These are phyloP conservation scores for Sebastes minor DNA, from an alignment of 2,797 vertebrate species.

Conservation along the genomic window DNA sequence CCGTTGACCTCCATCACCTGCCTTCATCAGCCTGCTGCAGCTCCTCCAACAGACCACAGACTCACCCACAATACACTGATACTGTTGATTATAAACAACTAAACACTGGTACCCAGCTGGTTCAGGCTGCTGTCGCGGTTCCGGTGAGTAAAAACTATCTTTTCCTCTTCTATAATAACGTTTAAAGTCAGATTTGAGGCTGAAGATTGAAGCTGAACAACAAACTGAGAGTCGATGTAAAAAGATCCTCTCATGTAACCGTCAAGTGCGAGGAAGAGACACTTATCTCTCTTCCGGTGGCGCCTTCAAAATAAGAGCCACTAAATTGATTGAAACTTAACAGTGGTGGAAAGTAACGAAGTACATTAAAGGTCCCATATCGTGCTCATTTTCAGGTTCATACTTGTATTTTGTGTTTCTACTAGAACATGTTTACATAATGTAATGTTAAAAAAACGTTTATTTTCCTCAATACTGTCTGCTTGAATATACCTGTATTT, in stretches of 20 bases:
- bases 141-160: background rate
- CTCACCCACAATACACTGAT: no score
- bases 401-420: no score
- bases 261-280: background rate
- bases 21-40: constrained; percentile 55
- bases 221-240: constrained; percentile 4
- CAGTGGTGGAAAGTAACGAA: background rate
- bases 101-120: background rate
- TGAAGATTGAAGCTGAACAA: background rate
- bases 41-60: background rate
- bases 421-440: no score
- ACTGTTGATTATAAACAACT: background rate
- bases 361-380: no score
- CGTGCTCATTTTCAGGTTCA: no score
- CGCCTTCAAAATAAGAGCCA: constrained; percentile 50
- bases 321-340: rapidly evolving
- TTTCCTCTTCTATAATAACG: rapidly evolving
- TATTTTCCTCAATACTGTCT: no score
- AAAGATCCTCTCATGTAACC: background rate
- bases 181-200: background rate
- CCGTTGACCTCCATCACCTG: constrained; percentile 68
- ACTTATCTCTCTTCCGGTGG: background rate
- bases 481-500: no score
- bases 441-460: no score
- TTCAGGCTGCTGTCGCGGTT: background rate